A percentile compares a stretch with the other conserved stretches of the same genome.
phyloP scores from a whole-genome alignment of 2,888 invertebrate genomes.

The Leptopilina syphax region DNA sequence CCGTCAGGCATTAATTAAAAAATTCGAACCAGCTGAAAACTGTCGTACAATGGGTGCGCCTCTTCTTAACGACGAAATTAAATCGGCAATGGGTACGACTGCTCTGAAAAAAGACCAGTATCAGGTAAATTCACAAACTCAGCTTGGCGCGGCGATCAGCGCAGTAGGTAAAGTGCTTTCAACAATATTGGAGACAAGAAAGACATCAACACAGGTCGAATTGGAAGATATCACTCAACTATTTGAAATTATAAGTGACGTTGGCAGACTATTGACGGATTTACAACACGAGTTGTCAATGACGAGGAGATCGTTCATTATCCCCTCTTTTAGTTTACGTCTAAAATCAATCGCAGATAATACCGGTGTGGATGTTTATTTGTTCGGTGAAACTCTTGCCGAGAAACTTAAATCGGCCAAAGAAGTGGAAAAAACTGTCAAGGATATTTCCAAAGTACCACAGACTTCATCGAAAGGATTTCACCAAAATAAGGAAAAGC shows the following conservation, averaged over 20 bases:
- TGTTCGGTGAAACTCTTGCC: constrained; percentile 40
- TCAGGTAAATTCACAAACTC: constrained; percentile 18
- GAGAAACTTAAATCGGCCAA: too few relatives aligned
- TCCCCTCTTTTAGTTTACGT: neutral
- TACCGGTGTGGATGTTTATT: neutral
- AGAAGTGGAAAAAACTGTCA: too few relatives aligned
- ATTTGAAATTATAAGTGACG: neutral
- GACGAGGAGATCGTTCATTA: constrained; percentile 1
- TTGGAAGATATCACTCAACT: neutral
- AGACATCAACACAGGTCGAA: neutral
- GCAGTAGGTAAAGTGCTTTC: constrained; percentile 13
- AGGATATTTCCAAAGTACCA: neutral
- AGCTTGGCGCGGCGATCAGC: too few relatives aligned
- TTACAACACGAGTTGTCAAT: constrained; percentile 14
- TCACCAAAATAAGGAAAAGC: neutral
- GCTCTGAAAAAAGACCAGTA: constrained; percentile 10
- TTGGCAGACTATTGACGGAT: neutral
- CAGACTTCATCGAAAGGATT: neutral
- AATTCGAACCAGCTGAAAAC: neutral
- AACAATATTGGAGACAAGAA: neutral
- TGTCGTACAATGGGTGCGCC: neutral
- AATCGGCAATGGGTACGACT: constrained; percentile 12
- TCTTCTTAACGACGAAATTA: neutral
- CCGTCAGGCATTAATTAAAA: neutral
- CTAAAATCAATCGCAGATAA: constrained; percentile 14